Evolutionary conservation across 1,140 invertebrate species (phyloP).

Genomic region (Danaus melanippus): DNA sequence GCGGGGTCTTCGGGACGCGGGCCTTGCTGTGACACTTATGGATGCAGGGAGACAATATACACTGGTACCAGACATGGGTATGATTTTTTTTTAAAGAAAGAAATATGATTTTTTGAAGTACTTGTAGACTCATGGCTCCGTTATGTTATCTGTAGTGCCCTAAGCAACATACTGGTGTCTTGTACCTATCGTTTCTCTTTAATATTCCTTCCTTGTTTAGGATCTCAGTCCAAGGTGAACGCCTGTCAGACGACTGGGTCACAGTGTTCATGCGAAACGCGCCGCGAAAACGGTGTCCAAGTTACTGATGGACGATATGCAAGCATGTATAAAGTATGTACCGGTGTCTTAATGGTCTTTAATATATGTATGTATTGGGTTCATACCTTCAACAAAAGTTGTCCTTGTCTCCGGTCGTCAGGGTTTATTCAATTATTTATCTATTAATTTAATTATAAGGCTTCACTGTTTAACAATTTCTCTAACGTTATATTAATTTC

Average conservation of each 20-base stretch:
- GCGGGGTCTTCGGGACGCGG: conserved; percentile 28
- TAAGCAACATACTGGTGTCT: no score
- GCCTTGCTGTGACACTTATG: conserved; percentile 39
- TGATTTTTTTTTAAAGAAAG: neutral
- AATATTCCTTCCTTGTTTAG: neutral
- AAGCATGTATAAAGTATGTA: conserved; percentile 39
- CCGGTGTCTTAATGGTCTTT: no score
- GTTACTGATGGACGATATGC: conserved; percentile 44
- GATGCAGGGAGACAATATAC: conserved; percentile 39
- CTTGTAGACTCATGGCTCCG: no score
- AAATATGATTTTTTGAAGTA: neutral
- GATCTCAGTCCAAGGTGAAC: neutral
- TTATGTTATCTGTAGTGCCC: no score
- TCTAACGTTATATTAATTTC: no score
- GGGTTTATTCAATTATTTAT: neutral
- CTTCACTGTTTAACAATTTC: no score
- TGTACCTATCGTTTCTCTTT: no score
- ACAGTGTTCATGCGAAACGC: conserved; percentile 7
- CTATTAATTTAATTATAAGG: no score
- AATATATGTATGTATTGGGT: no score
- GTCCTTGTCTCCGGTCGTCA: neutral
- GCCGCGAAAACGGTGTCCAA: conserved; percentile 29
- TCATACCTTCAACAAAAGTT: no score
- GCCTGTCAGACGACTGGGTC: conserved; percentile 3
- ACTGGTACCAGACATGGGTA: conserved; percentile 35